A percentile compares a stretch with the other conserved stretches of the same genome.
These are phyloP conservation scores for Drosophila niveifrons DNA, from an alignment of 2,888 invertebrate species.

Conservation along the genomic window DNA sequence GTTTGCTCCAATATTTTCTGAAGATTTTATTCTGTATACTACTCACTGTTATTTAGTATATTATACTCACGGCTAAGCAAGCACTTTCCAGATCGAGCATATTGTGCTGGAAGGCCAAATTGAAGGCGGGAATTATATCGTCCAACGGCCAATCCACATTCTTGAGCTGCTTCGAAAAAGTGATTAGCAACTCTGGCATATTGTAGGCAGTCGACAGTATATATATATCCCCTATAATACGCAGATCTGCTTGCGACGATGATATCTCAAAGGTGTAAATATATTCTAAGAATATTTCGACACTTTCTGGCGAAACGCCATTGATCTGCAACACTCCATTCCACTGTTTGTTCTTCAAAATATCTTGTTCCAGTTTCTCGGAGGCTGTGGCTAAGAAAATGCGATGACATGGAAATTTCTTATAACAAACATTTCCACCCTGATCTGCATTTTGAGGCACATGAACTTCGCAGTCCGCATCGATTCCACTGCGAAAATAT, in stretches of 20 bases:
- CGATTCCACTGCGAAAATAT: slow-evolving; percentile 46
- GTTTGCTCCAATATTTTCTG: slow-evolving; percentile 58
- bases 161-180: slow-evolving; percentile 33
- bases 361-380: slow-evolving; percentile 56
- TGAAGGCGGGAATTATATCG: slow-evolving; percentile 53
- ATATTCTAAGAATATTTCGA: slow-evolving; percentile 61
- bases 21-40: not conserved
- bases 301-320: slow-evolving; percentile 60
- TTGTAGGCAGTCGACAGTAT: slow-evolving; percentile 56
- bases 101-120: slow-evolving; percentile 60
- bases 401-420: slow-evolving; percentile 61
- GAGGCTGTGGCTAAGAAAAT: slow-evolving; percentile 64
- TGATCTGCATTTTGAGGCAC: slow-evolving; percentile 26
- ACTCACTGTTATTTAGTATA: not conserved
- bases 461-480: slow-evolving; percentile 60
- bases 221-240: slow-evolving; percentile 48
- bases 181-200: slow-evolving; percentile 50
- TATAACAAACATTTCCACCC: slow-evolving; percentile 44
- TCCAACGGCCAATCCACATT: slow-evolving; percentile 45
- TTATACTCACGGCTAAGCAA: slow-evolving; percentile 45
- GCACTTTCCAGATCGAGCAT: slow-evolving; percentile 50
- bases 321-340: slow-evolving; percentile 64
- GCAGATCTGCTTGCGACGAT: slow-evolving; percentile 15
- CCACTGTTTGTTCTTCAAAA: slow-evolving; percentile 55
- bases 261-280: slow-evolving; percentile 63